A percentile compares a stretch with the other conserved stretches of the same genome.
Conservation (phyloP, 2,888 invertebrate species). For the Papilio gigon region DNA sequence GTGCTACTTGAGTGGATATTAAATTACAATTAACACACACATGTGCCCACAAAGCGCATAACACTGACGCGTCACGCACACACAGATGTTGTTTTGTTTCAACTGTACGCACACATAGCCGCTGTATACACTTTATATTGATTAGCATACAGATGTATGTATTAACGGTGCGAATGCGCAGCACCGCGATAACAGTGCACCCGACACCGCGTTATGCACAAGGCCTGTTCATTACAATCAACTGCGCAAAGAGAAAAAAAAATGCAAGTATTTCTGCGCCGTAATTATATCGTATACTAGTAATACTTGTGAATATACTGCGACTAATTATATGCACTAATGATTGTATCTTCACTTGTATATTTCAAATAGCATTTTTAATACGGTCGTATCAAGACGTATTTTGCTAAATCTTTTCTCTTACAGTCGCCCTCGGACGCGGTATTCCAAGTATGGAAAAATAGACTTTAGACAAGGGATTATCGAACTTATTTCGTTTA, state of each 20-base stretch:
- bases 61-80: neutral
- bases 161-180: conserved; percentile 31
- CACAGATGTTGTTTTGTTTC: neutral
- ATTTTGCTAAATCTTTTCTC: too few species aligned
- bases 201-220: conserved; percentile 17
- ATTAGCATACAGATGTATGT: conserved; percentile 19
- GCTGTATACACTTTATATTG: conserved; percentile 14
- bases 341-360: too few species aligned
- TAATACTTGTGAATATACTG: neutral
- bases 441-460: too few species aligned
- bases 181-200: conserved; percentile 27
- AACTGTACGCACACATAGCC: neutral
- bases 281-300: neutral
- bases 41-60: neutral
- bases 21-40: conserved; percentile 12
- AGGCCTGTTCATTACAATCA: conserved; percentile 18
- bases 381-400: too few species aligned
- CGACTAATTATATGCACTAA: neutral
- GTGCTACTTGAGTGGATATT: neutral
- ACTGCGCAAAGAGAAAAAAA: conserved; percentile 12
- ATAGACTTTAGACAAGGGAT: too few species aligned
- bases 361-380: too few species aligned
- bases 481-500: too few species aligned
- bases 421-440: too few species aligned
- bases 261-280: conserved; percentile 2